Base-by-base conservation (phyloP, 2,888 invertebrate genomes). In the Lithophane socia region DNA sequence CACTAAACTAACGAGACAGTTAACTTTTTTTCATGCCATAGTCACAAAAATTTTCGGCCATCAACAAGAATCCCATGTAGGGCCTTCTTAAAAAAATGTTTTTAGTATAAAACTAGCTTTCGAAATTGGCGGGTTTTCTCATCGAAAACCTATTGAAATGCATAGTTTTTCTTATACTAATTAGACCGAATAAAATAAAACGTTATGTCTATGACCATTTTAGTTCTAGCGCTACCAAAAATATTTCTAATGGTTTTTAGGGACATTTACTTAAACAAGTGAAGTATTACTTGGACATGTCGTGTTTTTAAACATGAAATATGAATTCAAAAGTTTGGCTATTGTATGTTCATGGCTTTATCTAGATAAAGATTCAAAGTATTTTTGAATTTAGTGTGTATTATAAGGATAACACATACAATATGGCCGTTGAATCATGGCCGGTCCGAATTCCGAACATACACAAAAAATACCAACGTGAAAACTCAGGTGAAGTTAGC, bases 141-240 rank as follows among this genome's bases (percentile, higher is more conserved):
- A 3, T 7, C 18, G 79, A 80, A 80, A 80, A 80, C 44, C 79
- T 68, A 60, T 64, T 82, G 83, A 68, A 80, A 69, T 18, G 21
- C 58, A 37, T 24, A 54, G 83, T 58, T 47, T 24, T 54, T 24
- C 12, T 60, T 24, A 54, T 75, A 82, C 44, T 82, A 44, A 44
- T 9, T 37, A 24, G 12, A 52, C 58, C 79, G 58, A 60, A 77
- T 47, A 21, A 49, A 54, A 29, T 24, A 74, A 21, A 52, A 24
- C 8, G 8, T 42, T 37, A 16, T 44, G 18, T 73, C 47, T 52
- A 52, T 21, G 21, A 52, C 8, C 21, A 21, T 21, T 9, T 21
- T 21, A 37, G 37, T 18, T 37, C 10, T 18, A 10, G 29, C 21
- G 12, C 61, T 37, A 12, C 18, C 21, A 61, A 61, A 29, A 37